Percentiles rank a stretch among this genome's conserved stretches.
Conservation (phyloP, 2,797 vertebrate genomes). For the Buphagus erythrorhynchus region DNA sequence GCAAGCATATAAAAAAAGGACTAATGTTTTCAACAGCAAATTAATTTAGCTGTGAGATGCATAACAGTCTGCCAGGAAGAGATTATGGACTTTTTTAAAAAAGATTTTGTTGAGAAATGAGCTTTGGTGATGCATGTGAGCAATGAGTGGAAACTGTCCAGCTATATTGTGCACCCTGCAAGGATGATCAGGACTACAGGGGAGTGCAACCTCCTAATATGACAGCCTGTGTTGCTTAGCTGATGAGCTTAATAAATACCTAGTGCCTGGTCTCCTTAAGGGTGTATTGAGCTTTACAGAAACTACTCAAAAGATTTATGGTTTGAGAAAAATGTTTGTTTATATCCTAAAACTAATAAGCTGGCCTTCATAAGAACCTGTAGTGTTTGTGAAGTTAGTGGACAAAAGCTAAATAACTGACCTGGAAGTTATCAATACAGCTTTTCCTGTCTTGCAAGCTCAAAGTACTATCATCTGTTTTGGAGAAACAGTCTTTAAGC, state of each 20-base stretch:
- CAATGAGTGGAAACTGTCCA: background rate
- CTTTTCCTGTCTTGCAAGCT: background rate
- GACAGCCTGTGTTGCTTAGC: background rate
- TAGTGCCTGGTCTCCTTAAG: background rate
- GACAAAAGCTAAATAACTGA: background rate
- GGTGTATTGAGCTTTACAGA: background rate
- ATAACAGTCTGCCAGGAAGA: background rate
- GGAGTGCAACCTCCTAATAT: background rate
- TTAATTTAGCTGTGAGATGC: background rate
- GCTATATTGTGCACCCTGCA: background rate
- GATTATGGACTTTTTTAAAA: background rate
- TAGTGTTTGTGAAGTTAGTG: background rate
- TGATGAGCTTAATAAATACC: background rate
- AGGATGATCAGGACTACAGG: background rate
- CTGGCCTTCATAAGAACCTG: background rate
- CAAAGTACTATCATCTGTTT: background rate
- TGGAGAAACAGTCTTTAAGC: background rate
- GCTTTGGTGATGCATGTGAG: background rate
- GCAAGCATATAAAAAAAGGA: background rate
- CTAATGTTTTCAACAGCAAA: background rate
- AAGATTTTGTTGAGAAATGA: background rate
- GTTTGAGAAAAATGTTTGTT: background rate
- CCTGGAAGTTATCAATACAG: background rate
- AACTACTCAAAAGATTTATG: background rate
- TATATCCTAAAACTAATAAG: background rate